Percentiles rank a stretch among this genome's conserved stretches.
Conservation (phyloP, 1,140 invertebrate species). For the Probaryconus sp. region DNA sequence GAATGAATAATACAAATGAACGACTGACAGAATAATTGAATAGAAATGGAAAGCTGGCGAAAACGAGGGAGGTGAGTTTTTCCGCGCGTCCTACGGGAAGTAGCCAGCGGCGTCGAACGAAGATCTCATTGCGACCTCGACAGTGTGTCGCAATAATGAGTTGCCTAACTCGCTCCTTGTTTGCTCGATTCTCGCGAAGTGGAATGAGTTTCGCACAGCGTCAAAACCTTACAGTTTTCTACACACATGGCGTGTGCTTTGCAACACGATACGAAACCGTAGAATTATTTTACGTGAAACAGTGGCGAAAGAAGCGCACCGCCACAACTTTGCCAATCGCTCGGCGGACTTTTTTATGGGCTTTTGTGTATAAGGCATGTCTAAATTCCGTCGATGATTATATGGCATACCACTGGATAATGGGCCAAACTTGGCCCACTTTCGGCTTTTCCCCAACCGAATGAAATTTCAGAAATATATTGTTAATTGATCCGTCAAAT, state of each 20-base stretch:
- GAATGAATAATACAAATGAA: no score
- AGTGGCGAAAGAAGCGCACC: constrained; percentile 40
- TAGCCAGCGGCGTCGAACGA: constrained; percentile 12
- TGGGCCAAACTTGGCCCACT: no score
- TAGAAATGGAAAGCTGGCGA: no score
- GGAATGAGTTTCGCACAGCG: constrained; percentile 47
- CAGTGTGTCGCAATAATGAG: constrained; percentile 66
- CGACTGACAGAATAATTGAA: background rate
- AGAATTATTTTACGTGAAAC: constrained; percentile 43
- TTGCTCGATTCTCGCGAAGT: constrained; percentile 52
- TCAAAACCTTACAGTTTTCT: constrained; percentile 43
- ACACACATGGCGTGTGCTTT: constrained; percentile 33
- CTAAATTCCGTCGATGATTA: background rate
- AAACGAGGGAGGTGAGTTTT: no score
- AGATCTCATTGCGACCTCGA: constrained; percentile 60
- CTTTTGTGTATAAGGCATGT: constrained; percentile 12
- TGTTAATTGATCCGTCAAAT: no score
- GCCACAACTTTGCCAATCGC: constrained; percentile 16
- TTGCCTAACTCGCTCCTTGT: constrained; percentile 68
- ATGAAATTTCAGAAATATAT: no score
- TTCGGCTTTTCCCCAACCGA: no score
- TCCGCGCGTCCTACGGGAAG: constrained; percentile 25
- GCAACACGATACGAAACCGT: constrained; percentile 33
- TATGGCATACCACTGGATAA: no score
- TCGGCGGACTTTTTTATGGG: constrained; percentile 30